A percentile compares a stretch with the other conserved stretches of the same genome.
phyloP scores from a whole-genome alignment of 2,888 invertebrate genomes.

The Eilema depressum region DNA sequence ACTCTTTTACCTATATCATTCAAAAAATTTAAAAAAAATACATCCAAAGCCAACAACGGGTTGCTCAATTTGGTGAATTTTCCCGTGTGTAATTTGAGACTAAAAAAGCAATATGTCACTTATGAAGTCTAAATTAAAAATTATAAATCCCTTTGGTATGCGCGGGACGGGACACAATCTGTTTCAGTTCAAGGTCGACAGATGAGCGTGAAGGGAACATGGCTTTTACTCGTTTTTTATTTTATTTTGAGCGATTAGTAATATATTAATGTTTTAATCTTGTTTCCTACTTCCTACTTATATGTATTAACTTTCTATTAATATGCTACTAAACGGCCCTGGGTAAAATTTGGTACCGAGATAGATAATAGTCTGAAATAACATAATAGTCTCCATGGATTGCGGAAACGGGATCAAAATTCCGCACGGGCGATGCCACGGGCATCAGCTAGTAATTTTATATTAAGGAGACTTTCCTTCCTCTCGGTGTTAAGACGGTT shows the following conservation, averaged over 20 bases:
- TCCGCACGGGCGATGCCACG: too few relatives aligned
- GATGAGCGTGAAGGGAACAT: constrained; percentile 48
- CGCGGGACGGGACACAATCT: constrained; percentile 28
- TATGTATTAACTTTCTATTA: too few relatives aligned
- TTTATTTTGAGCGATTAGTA: background rate
- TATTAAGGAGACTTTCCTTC: too few relatives aligned
- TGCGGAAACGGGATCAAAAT: too few relatives aligned
- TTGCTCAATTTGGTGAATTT: constrained; percentile 40
- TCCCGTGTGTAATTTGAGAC: constrained; percentile 28
- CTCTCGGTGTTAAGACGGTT: too few relatives aligned
- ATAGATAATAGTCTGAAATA: too few relatives aligned
- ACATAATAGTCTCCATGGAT: too few relatives aligned
- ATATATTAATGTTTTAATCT: background rate
- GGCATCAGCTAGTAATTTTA: too few relatives aligned
- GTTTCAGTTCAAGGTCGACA: constrained; percentile 47
- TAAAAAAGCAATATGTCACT: constrained; percentile 40
- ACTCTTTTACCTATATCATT: background rate
- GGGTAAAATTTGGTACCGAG: too few relatives aligned
- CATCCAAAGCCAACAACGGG: constrained; percentile 7
- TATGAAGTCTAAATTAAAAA: constrained; percentile 52
- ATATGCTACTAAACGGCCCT: too few relatives aligned
- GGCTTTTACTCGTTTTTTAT: constrained; percentile 7
- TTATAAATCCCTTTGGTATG: constrained; percentile 50
- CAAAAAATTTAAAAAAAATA: background rate
- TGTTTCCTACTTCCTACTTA: too few relatives aligned